Base-by-base conservation (phyloP, 2,113 vertebrate species). In the Cygnus buccinator region DNA sequence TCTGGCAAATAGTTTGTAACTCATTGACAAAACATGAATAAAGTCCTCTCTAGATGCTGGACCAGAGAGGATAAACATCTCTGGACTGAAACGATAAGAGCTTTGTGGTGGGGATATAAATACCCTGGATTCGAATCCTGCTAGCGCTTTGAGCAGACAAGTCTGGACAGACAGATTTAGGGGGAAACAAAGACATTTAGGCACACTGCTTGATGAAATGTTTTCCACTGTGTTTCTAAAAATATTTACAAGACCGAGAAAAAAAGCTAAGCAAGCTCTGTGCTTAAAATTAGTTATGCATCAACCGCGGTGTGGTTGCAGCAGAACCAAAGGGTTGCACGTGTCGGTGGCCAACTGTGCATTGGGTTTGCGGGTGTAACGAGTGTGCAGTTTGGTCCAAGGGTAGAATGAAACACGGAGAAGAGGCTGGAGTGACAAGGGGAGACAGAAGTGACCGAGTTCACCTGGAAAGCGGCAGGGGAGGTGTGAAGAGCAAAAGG, bases 1-100 rank as follows among this genome's bases (percentile, higher is more conserved):
- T 74, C 66, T 91, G 46, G 39, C 33, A 87, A 74, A 80, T 65
- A 78, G 72, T 91, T 95, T 95, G 86, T 90, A 91, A 94, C 73
- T 90, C 37, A 73, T 72, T 94, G 74, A 91, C 5, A 5, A 94
- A 88, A 55, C 79, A 9, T 79, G 62, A 94, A 82, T 95, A 70
- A 94, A 85, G 37, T 93, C 81, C 25, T 81, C 12, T 84, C 22
- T 81, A 50, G 61, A 28, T 73, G 29, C 43, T 91, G 78, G 86
- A 82, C 86, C 74, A 79, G 54, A 66, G 31, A 85, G 44, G 58
- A 79, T 76, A 91, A 92, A 70, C n/a, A 33, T 81, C 61, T 73
- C 25, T 2, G 4, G 13, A 59, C 44, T 66, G 48, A 87, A 92
- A 84, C 59, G 77, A 52, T 73, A 65, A 87, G 79, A 91, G 25